Base-by-base conservation (phyloP, 2,797 vertebrate genomes). In the Hapalemur alaotrensis region DNA sequence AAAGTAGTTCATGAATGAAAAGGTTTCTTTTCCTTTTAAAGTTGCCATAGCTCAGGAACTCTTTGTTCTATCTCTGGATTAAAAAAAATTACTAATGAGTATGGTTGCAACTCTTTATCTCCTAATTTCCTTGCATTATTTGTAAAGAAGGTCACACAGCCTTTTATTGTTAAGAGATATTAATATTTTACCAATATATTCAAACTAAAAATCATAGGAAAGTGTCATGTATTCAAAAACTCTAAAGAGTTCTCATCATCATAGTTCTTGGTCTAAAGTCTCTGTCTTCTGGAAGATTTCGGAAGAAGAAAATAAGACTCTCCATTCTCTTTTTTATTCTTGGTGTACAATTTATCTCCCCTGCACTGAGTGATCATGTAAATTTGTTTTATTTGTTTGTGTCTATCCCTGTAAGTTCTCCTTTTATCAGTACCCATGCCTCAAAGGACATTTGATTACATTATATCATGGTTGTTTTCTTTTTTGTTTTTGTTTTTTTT, bases 41-140 rank as follows among this genome's bases (percentile, higher is more conserved):
- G 54, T 59, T 63, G 18, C 46, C 38, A 7, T 52, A 92, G 35
- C 18, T 89, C 72, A 28, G 15, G 38, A 30, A 13, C 25, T 54
- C 28, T 72, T 75, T 17, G 17, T 43, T 76, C 12, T 13, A 46
- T 50, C 7, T 57, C 30, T 61, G 25, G 10, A 52, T 69, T 63
- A 43, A 83, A 96, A 96, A 92, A 25, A 96, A 54, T 85, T 91
- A 43, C 54, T 65, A 80, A 75, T 57, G 14, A 86, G 20, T 57
- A 20, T 28, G n/a, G 8, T 70, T 76, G 4, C 35, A 88, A 48
- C 25, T 78, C 23, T 92, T 90, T 46, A 95, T 43, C 14, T 83
- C 28, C 15, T 76, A 0, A 23, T 57, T 52, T 89, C 17, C n/a
- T 61, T 65, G 18, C 20, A 48, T 41, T 73, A 59, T 61, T 89